phyloP scores from a whole-genome alignment of 2,888 invertebrate species.

The Cephus pulcher region DNA sequence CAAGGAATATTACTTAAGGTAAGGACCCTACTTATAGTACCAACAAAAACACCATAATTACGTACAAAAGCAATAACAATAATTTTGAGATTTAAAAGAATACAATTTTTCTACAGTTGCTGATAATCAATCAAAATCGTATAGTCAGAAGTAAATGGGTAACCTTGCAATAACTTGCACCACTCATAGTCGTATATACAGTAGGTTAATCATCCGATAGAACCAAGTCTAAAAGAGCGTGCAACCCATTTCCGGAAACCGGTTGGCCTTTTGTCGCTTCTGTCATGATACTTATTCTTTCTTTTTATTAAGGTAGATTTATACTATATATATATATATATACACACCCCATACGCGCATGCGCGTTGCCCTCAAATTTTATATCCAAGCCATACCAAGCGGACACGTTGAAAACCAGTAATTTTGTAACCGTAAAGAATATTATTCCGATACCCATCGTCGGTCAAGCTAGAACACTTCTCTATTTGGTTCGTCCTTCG shows the following conservation, averaged over 20 bases:
- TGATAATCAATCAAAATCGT: background rate
- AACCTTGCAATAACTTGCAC: background rate
- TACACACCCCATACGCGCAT: background rate
- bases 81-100: background rate
- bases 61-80: background rate
- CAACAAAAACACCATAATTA: background rate
- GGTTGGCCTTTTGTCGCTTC: constrained; percentile 27
- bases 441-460: background rate
- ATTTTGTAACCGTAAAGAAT: background rate
- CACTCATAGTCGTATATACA: background rate
- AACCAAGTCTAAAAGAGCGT: background rate
- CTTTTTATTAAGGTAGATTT: background rate
- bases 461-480: background rate
- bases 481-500: background rate
- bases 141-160: background rate
- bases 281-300: background rate
- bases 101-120: background rate
- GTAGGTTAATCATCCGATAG: background rate
- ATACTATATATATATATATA: background rate
- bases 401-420: background rate
- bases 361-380: background rate
- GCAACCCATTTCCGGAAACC: constrained; percentile 46
- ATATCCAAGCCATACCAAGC: background rate
- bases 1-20: background rate
- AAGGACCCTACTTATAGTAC: background rate